Evolutionary conservation across 2,888 invertebrate species (phyloP).

Genomic region (Nipponacmea schrenckii): DNA sequence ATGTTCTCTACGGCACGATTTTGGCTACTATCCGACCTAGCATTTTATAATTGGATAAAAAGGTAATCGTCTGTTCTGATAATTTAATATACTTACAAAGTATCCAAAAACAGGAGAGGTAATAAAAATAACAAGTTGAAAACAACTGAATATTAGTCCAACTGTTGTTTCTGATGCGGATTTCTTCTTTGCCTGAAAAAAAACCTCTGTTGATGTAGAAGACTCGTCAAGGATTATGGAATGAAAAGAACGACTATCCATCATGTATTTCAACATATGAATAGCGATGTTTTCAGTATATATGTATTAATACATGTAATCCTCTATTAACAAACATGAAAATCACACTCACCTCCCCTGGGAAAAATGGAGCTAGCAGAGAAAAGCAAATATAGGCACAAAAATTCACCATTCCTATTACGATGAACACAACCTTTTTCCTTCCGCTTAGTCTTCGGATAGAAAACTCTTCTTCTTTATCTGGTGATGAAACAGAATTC

Average conservation of each 20-base stretch:
- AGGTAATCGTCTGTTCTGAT: too few species aligned
- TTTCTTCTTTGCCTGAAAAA: conserved; percentile 74
- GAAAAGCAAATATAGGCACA: conserved; percentile 49
- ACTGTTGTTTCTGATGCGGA: conserved; percentile 78
- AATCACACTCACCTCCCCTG: conserved; percentile 43
- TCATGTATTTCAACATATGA: too few species aligned
- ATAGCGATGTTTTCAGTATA: too few species aligned
- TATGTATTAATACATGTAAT: too few species aligned
- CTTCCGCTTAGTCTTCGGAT: conserved; percentile 33
- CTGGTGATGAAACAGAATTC: too few species aligned
- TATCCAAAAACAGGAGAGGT: conserved; percentile 81
- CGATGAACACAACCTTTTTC: conserved; percentile 43
- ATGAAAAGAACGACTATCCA: too few species aligned
- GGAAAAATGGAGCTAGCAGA: conserved; percentile 53
- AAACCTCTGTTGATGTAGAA: not conserved
- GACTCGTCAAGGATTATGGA: not conserved
- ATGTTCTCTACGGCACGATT: too few species aligned
- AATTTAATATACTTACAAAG: conserved; percentile 73
- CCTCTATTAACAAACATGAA: not conserved
- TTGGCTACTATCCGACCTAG: too few species aligned
- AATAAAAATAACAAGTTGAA: conserved; percentile 81
- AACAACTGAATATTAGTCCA: conserved; percentile 82
- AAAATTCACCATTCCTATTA: conserved; percentile 49
- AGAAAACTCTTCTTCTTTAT: conserved; percentile 32
- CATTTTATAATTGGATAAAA: too few species aligned